Base-by-base conservation (phyloP, 2,888 invertebrate genomes). In the Allophyes oxyacanthae region DNA sequence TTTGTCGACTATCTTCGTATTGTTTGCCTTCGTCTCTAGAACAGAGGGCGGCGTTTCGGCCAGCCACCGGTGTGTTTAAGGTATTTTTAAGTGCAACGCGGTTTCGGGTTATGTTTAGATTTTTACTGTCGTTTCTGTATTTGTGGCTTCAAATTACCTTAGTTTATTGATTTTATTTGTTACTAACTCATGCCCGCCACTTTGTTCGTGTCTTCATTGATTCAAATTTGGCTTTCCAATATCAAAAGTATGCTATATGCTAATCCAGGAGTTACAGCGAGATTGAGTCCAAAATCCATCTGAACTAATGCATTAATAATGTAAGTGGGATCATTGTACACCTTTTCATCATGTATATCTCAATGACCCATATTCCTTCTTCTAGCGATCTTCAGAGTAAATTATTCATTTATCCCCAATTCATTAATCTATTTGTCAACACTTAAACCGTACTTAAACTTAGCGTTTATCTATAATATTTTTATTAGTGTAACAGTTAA, bases 11-110 rank as follows among this genome's bases (percentile, higher is more conserved):
- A 89, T 92, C 90, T 91, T 86, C 81, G 85, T 85, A 83, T 83
- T 94, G 91, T 94, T 94, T 93, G 88, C 89, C 81, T 84, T 90
- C 88, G 86, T 85, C 90, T 91, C 90, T 94, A 92, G 91, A 93
- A 93, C 92, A 93, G 86, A 91, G 90, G 92, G 93, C 93, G 92
- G 92, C 90, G 88, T 89, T 86, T 87, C 84, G 86, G 75, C 78
- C 79, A 84, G 87, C 90, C 90, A 89, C 89, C 83, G 89, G 86
- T 86, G 81, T 85, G 85, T 87, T 89, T 88, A 84, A 82, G 79
- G 77, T 75, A 85, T 85, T 84, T 69, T 87, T 87, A 85, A 87
- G 86, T 90, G 83, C 88, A 87, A 85, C 84, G 82, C 77, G 82
- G 82, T 88, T 84, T 89, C 84, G 84, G 86, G 83, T 86, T 88